Evolutionary conservation across 2,888 invertebrate genomes (phyloP).

Genomic region (Alviniconcha strummeri): DNA sequence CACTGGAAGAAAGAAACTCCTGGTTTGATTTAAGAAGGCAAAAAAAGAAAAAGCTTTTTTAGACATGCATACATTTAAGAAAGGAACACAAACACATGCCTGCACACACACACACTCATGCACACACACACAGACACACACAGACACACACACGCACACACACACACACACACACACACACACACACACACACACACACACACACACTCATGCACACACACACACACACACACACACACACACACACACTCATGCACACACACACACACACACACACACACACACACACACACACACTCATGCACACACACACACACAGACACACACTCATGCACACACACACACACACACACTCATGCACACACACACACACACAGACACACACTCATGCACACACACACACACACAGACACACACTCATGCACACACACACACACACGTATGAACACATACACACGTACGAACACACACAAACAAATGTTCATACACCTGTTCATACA

Average conservation of each 20-base stretch:
- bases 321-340: neutral
- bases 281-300: neutral
- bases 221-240: neutral
- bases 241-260: neutral
- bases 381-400: neutral
- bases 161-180: neutral
- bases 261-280: neutral
- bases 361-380: neutral
- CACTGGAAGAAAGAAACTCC: too few relatives aligned
- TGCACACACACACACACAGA: neutral
- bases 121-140: neutral
- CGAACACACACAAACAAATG: neutral
- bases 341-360: neutral
- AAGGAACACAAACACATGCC: neutral
- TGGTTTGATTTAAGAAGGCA: too few relatives aligned
- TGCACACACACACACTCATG: neutral
- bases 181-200: neutral
- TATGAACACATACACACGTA: neutral
- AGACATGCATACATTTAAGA: neutral
- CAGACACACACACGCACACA: neutral
- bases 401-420: neutral
- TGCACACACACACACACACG: neutral
- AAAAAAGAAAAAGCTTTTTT: too few relatives aligned
- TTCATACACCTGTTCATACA: neutral
- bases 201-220: neutral